Base-by-base conservation (phyloP, 2,113 vertebrate genomes). In the Clarias macrocephalus region DNA sequence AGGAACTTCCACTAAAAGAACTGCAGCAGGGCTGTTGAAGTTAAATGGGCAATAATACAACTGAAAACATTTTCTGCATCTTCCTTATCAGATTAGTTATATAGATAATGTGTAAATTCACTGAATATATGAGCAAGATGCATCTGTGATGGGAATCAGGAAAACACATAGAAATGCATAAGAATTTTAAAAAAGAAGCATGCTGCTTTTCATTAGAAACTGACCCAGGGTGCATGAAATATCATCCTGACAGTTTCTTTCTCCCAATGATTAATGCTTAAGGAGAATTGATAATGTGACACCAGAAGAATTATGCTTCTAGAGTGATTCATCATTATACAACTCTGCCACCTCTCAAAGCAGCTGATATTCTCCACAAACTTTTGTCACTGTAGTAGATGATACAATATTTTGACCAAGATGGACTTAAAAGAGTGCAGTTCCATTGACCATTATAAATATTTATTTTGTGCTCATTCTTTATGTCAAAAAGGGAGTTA, bases 121-220 rank as follows among this genome's bases (percentile, higher is more conserved):
- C 62, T 62, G 30, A 37, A 60, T 37, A 81, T 25, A n/a, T 81
- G 19, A 48, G 11, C 28, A 48, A 82, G 56, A 85, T 42, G 8
- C 18, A 56, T 77, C 13, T 28, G 57, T 75, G 16, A 57, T 80
- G 57, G 57, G 6, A 59, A 57, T 30, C 54, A 79, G 52, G 21
- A 23, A 18, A 83, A 81, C 73, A 56, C 25, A 85, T 88, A 91
- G 84, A 86, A 79, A 91, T 85, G 28, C 18, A 85, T 89, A 91
- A 82, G 86, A 76, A 91, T 83, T n/a, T n/a, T n/a, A 85, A 89
- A 86, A 89, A 84, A 63, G 80, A 90, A 85, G 83, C 88, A 90
- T 90, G 87, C 93, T 93, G 92, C 89, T 93, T 94, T 91, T 89
- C 82, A 95, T 93, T 94, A 94, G 63, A 54, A 87, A n/a, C 57